Evolutionary conservation across 1,140 invertebrate species (phyloP).

Genomic region (Macrosteles quadrilineatus): DNA sequence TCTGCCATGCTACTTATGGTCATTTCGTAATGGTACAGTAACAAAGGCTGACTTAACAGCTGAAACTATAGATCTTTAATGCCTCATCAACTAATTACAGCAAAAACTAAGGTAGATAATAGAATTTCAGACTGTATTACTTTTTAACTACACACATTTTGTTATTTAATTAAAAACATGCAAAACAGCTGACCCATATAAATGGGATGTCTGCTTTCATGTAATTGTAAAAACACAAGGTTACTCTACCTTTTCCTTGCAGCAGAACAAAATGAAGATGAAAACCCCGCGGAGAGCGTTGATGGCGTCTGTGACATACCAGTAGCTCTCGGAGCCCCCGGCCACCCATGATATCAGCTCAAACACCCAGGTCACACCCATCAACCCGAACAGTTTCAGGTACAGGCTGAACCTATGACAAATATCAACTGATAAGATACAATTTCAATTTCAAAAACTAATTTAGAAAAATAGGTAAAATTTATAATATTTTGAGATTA

Average conservation of each 20-base stretch:
- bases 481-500: background rate
- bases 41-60: too few relatives aligned
- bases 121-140: too few relatives aligned
- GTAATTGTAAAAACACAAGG: too few relatives aligned
- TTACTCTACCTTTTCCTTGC: constrained; percentile 2
- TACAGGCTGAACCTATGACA: constrained; percentile 49
- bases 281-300: constrained; percentile 51
- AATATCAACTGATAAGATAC: background rate
- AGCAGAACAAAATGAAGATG: constrained; percentile 51
- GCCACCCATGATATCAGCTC: constrained; percentile 50
- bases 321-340: constrained; percentile 42
- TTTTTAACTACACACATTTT: too few relatives aligned
- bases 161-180: too few relatives aligned
- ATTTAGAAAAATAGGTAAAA: background rate
- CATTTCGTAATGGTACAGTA: too few relatives aligned
- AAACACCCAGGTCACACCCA: constrained; percentile 52
- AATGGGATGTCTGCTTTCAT: too few relatives aligned
- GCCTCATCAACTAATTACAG: too few relatives aligned
- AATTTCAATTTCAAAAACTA: constrained; percentile 1
- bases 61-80: too few relatives aligned
- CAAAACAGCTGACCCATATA: too few relatives aligned
- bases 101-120: too few relatives aligned
- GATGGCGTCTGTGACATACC: constrained; percentile 49
- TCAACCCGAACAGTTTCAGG: constrained; percentile 51
- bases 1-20: too few relatives aligned